Base-by-base conservation (phyloP, 2,113 vertebrate genomes). In the Melanocharis versteri region DNA sequence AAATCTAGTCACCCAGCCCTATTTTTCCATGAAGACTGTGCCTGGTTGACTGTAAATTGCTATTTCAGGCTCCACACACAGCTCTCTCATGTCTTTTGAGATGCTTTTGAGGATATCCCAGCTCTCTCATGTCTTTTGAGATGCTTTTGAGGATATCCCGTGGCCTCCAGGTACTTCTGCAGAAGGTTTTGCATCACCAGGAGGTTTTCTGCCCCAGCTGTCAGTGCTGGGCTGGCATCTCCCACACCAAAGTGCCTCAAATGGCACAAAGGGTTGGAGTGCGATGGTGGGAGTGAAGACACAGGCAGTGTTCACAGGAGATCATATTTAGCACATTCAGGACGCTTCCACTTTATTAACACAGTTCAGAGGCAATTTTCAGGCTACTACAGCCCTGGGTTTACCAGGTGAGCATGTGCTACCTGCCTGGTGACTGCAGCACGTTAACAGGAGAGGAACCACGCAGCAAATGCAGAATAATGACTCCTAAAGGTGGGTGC, bases 351-450 rank as follows among this genome's bases (percentile, higher is more conserved):
- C 28, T 35, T 56, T 3, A 26, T 35, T 56, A 53, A 35, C 9
- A 8, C 10, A 30, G 11, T 4, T 23, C 62, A 58, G 57, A 58
- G 39, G 31, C 4, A 22, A n/a, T 76, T 44, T 89, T n/a, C 28
- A 57, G 71, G 16, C n/a, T 66, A 28, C 10, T 35, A 1, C 37
- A 57, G 7, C n/a, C 64, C 42, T 39, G 26, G 22, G 24, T 66
- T 61, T 35, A 3, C 11, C 56, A 70, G 61, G 7, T 5, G 12
- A 56, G 0, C 31, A 2, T 2, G 19, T 62, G 2, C 10, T 28
- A 1, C n/a, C 72, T 62, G 18, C 28, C 15, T 57, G 24, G 53
- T 53, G 44, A 72, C 21, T 39, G 42, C n/a, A 92, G 42, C 12
- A 3, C 47, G 9, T 48, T 7, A 10, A 3, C 27, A 31, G 37